phyloP scores from a whole-genome alignment of 2,797 vertebrate genomes.

The Chaenodraco wilsoni region DNA sequence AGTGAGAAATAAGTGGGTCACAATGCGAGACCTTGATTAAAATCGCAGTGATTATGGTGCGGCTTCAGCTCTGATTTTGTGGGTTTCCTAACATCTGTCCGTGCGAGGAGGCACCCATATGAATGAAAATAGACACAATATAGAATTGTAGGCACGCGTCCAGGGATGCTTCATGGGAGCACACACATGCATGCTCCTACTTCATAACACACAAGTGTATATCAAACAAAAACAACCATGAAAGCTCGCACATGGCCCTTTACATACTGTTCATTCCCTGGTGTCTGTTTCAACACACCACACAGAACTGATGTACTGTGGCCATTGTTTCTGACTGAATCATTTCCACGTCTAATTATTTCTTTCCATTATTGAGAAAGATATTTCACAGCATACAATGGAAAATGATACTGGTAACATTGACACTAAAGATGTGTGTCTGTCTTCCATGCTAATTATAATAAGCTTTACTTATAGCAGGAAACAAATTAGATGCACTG shows the following conservation, averaged over 20 bases:
- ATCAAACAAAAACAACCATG: slow-evolving; percentile 13
- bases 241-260: not conserved
- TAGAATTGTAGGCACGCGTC: slow-evolving; percentile 37
- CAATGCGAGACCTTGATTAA: slow-evolving; percentile 82
- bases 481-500: not conserved
- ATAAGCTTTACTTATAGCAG: slow-evolving; percentile 24
- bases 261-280: slow-evolving; percentile 11
- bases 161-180: slow-evolving; percentile 37
- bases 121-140: slow-evolving; percentile 66
- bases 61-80: slow-evolving; percentile 80
- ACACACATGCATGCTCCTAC: slow-evolving; percentile 39
- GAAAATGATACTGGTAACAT: slow-evolving; percentile 13
- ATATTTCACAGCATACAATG: slow-evolving; percentile 11
- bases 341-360: slow-evolving; percentile 14
- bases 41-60: slow-evolving; percentile 83
- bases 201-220: slow-evolving; percentile 39
- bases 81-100: slow-evolving; percentile 84
- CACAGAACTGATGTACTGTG: slow-evolving; percentile 11
- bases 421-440: slow-evolving; percentile 1
- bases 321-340: slow-evolving; percentile 2
- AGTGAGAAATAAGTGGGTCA: slow-evolving; percentile 84
- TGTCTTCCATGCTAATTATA: slow-evolving; percentile 6
- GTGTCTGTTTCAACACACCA: slow-evolving; percentile 21
- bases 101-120: slow-evolving; percentile 55
- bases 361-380: slow-evolving; percentile 12